Evolutionary conservation across 2,888 invertebrate species (phyloP), one percentile per base, ranked within the genome.

Genomic region (Drosophila barbarae): DNA sequence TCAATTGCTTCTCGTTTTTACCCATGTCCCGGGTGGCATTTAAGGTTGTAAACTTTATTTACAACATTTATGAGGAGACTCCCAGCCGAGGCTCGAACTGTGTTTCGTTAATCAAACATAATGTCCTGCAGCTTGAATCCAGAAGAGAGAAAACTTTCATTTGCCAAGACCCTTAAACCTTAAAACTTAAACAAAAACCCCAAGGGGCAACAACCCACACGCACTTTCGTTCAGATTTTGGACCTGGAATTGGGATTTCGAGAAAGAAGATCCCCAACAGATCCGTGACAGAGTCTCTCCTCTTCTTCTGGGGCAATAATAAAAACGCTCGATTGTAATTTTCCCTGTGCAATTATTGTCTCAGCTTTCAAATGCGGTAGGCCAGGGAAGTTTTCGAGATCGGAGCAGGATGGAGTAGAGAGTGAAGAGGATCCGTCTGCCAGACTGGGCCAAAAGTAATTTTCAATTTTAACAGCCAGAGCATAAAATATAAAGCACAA

Each of bases 281-380:
- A 69, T 74, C 77, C 70, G 71, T 79, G 76, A 46, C 55, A 64
- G 49, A 50, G 60, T 51, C 50, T 26, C 39, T 21, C 12, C 21
- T 3, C 30, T 1, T 12, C 44, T 13, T 36, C 32, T 50, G 50
- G 67, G 72, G 74, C 84, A 81, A 81, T 66, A 81, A 81, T 72
- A 72, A 72, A 72, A 72, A 72, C 70, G 67, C 71, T 81, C 65
- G 81, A 84, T 81, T 81, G 79, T 81, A 78, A 84, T 84, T 81
- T 84, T 79, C 75, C 72, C 79, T 74, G 57, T 73, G 72, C 79
- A 81, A 81, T 81, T 84, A 81, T 81, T 78, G 80, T 69, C 81
- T 71, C 74, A 73, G 81, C 77, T 80, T 80, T 83, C 77, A 79
- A 79, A 79, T 79, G 79, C 77, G 79, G 82, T 73, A 69, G 80